Percentiles rank a stretch among this genome's conserved stretches.
Conservation (phyloP, 2,888 invertebrate genomes). For the Noctua comes region DNA sequence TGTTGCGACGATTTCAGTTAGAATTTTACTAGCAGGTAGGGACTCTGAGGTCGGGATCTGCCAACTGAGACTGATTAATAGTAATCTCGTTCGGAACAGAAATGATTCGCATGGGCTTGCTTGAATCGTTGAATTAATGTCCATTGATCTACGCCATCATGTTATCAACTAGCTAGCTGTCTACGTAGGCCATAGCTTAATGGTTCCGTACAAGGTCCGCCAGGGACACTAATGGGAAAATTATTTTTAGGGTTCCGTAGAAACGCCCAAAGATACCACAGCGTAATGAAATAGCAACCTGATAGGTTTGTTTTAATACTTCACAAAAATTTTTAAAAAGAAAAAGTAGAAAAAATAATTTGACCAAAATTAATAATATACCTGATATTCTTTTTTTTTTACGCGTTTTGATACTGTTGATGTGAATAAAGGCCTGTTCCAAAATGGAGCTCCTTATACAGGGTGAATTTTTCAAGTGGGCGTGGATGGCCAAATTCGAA, state of each 20-base stretch:
- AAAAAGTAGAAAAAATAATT: background rate
- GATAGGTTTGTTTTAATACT: background rate
- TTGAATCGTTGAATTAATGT: constrained; percentile 25
- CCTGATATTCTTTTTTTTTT: background rate
- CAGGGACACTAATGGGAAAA: background rate
- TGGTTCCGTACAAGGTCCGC: background rate
- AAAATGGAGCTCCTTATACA: background rate
- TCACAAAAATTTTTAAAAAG: background rate
- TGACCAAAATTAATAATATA: background rate
- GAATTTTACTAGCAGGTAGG: background rate
- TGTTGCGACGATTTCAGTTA: background rate
- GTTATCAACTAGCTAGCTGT: constrained; percentile 10
- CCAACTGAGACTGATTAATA: constrained; percentile 13
- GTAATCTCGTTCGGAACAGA: background rate
- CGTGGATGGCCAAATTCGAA: no score
- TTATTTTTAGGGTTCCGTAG: no score
- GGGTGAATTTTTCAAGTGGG: no score
- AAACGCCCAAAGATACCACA: background rate
- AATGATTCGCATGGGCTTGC: background rate
- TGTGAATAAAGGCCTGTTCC: no score
- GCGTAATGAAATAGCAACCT: background rate
- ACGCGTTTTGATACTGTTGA: no score
- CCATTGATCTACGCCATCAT: constrained; percentile 22
- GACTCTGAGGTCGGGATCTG: no score
- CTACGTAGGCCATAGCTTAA: background rate